phyloP scores from a whole-genome alignment of 1,140 invertebrate genomes.

The Ditylenchus dipsaci region DNA sequence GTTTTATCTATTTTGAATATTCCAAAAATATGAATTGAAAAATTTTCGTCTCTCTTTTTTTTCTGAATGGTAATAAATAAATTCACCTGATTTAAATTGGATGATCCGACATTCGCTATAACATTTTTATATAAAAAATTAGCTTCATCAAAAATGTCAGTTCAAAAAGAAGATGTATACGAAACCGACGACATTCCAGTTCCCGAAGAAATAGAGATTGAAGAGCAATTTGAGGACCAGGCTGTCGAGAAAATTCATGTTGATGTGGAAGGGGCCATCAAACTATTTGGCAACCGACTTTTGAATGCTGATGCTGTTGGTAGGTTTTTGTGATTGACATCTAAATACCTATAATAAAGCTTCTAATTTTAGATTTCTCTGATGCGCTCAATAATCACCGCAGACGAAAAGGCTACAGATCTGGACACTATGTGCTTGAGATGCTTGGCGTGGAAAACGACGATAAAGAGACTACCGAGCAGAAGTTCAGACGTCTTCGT shows the following conservation, averaged over 20 bases:
- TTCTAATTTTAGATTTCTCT: conserved; percentile 21
- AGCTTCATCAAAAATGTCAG: background rate
- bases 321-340: conserved; percentile 8
- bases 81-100: too few species aligned
- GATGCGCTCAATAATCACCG: conserved; percentile 17
- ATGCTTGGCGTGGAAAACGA: conserved; percentile 1
- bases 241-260: conserved; percentile 29
- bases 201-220: background rate
- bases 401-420: conserved; percentile 12
- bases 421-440: conserved; percentile 22
- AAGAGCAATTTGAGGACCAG: conserved; percentile 22
- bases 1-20: too few species aligned
- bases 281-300: conserved; percentile 21
- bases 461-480: conserved; percentile 26
- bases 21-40: too few species aligned
- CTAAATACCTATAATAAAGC: background rate
- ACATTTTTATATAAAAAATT: too few species aligned
- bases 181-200: conserved; percentile 31
- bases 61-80: too few species aligned
- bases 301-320: conserved; percentile 21
- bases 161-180: conserved; percentile 31
- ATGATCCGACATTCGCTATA: too few species aligned
- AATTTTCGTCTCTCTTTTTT: too few species aligned
- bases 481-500: conserved; percentile 29
- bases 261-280: conserved; percentile 17